A percentile compares a stretch with the other conserved stretches of the same genome.
Evolutionary conservation across 2,888 invertebrate species (phyloP).

Genomic region (Hydraecia micacea): DNA sequence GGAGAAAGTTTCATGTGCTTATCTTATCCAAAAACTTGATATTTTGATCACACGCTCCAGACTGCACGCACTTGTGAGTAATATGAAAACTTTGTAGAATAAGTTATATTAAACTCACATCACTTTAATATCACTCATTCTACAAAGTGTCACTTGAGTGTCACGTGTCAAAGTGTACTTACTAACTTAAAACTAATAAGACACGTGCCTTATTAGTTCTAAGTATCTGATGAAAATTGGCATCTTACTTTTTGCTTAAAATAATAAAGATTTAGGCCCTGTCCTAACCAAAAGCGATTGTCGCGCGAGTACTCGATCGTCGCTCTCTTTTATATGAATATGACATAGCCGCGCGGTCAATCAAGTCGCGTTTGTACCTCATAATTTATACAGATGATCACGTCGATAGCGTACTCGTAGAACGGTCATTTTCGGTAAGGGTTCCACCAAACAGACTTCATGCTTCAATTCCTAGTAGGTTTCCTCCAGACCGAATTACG

Average conservation of each 20-base stretch:
- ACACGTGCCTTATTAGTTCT: too few species aligned
- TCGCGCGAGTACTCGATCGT: too few species aligned
- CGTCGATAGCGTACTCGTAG: neutral
- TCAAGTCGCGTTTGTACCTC: neutral
- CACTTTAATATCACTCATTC: neutral
- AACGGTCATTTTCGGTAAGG: neutral
- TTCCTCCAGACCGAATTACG: neutral
- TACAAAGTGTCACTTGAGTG: too few species aligned
- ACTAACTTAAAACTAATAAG: too few species aligned
- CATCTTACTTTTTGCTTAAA: neutral
- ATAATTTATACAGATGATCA: neutral
- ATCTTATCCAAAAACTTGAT: conserved; percentile 3
- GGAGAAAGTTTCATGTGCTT: neutral
- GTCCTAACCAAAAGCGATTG: neutral
- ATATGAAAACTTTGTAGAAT: neutral
- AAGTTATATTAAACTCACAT: conserved; percentile 15
- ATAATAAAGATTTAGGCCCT: neutral
- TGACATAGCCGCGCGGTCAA: neutral
- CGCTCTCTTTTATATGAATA: neutral
- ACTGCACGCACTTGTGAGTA: neutral
- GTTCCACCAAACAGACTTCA: neutral
- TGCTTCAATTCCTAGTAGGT: neutral
- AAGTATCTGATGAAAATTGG: too few species aligned
- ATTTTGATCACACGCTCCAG: conserved; percentile 17
- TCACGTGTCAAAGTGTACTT: too few species aligned